Conservation (phyloP, 1,140 invertebrate species). For the Drosophila sproati region DNA sequence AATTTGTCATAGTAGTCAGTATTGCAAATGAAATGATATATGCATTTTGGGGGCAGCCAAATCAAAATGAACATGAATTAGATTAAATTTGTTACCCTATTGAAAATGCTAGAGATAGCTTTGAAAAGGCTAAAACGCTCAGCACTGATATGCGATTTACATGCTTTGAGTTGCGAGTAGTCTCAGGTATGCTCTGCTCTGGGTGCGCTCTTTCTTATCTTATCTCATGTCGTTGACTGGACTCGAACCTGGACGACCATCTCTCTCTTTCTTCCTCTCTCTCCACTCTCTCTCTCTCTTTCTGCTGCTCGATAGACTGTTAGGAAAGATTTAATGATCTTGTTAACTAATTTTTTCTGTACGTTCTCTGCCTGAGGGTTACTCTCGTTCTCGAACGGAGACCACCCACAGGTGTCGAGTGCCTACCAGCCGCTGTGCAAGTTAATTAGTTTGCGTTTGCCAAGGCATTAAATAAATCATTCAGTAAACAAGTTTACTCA, state of each 20-base stretch:
- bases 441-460: slow-evolving; percentile 66
- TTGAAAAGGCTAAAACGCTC: neutral
- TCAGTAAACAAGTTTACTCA: slow-evolving; percentile 37
- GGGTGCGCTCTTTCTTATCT: slow-evolving; percentile 53
- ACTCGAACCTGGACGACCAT: slow-evolving; percentile 35
- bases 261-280: slow-evolving; percentile 30
- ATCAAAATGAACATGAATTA: too few species aligned
- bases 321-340: slow-evolving; percentile 81
- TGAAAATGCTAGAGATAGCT: neutral
- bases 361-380: slow-evolving; percentile 21
- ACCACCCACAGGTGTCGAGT: slow-evolving; percentile 64
- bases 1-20: too few species aligned
- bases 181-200: slow-evolving; percentile 15
- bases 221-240: slow-evolving; percentile 46
- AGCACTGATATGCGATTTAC: slow-evolving; percentile 34
- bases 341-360: slow-evolving; percentile 71
- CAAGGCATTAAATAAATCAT: slow-evolving; percentile 52
- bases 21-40: too few species aligned
- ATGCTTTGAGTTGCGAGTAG: slow-evolving; percentile 27
- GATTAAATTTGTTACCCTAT: too few species aligned
- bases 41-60: too few species aligned
- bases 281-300: slow-evolving; percentile 12
- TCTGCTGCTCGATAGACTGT: slow-evolving; percentile 49
- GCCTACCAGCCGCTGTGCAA: slow-evolving; percentile 54
- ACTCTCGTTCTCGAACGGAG: slow-evolving; percentile 3